These are phyloP conservation scores for Eublepharis macularius DNA, from an alignment of 2,113 vertebrate genomes.

Conservation along the genomic window DNA sequence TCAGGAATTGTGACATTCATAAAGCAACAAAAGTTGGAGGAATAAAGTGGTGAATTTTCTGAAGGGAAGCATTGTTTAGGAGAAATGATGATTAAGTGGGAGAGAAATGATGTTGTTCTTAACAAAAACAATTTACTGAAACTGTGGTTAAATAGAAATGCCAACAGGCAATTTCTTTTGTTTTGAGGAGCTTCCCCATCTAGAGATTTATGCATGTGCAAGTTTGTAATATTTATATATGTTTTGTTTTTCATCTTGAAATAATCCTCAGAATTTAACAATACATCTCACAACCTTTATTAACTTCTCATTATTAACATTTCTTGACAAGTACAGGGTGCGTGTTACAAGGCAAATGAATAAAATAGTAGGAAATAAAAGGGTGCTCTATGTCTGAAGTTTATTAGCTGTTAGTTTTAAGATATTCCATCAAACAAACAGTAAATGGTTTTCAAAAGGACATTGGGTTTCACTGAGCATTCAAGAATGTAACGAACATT, in stretches of 20 bases:
- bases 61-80: constrained; percentile 54
- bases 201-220: background rate
- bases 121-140: constrained; percentile 68
- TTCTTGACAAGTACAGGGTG: constrained; percentile 34
- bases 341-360: constrained; percentile 30
- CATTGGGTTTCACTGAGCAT: constrained; percentile 10
- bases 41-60: constrained; percentile 54
- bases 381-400: constrained; percentile 26
- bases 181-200: constrained; percentile 52
- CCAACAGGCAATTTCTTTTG: constrained; percentile 65
- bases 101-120: constrained; percentile 64
- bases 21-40: constrained; percentile 51
- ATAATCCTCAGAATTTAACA: constrained; percentile 28
- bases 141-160: constrained; percentile 62
- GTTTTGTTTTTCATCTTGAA: constrained; percentile 30
- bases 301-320: constrained; percentile 26
- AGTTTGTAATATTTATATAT: constrained; percentile 1
- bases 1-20: constrained; percentile 44
- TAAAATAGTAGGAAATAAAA: constrained; percentile 36
- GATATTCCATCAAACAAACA: constrained; percentile 24
- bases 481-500: constrained; percentile 23
- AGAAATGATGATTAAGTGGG: constrained; percentile 62
- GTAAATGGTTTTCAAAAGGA: constrained; percentile 44
- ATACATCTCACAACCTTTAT: constrained; percentile 27
- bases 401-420: constrained; percentile 49